Evolutionary conservation across 2,113 vertebrate species (phyloP).

Genomic region (Notarius quadriscutis): DNA sequence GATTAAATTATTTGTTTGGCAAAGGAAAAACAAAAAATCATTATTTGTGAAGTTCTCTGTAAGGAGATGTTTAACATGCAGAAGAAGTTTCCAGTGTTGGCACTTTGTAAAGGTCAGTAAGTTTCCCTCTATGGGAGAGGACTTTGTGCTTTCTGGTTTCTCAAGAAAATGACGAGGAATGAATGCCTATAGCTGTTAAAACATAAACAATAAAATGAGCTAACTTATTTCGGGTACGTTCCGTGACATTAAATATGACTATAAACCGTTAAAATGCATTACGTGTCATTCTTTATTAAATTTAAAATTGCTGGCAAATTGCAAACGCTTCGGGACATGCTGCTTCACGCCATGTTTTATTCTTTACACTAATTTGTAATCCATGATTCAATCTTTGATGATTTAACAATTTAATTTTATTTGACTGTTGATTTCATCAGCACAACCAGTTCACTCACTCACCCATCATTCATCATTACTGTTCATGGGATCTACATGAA

Average conservation of each 20-base stretch:
- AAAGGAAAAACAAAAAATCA: not conserved
- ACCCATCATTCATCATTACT: constrained; percentile 50
- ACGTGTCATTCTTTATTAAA: not conserved
- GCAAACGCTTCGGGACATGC: constrained; percentile 21
- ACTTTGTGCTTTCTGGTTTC: not conserved
- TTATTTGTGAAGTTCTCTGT: not conserved
- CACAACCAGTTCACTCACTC: constrained; percentile 43
- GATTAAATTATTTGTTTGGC: not conserved
- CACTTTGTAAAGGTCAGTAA: not conserved
- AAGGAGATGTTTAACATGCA: not conserved
- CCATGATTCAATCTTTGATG: constrained; percentile 2
- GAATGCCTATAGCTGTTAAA: not conserved
- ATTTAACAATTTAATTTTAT: constrained; percentile 33
- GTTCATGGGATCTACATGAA: constrained; percentile 28
- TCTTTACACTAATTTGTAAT: constrained; percentile 27
- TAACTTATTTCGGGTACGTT: not conserved
- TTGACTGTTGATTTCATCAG: constrained; percentile 49
- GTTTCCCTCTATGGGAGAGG: not conserved
- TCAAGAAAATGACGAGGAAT: not conserved
- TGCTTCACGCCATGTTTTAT: constrained; percentile 30
- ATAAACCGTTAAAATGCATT: not conserved
- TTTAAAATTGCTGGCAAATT: not conserved
- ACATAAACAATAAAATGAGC: not conserved
- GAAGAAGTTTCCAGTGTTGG: not conserved
- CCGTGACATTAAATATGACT: not conserved